These are phyloP conservation scores for Himalopsyche anomala DNA, from an alignment of 2,888 invertebrate genomes.

Conservation along the genomic window DNA sequence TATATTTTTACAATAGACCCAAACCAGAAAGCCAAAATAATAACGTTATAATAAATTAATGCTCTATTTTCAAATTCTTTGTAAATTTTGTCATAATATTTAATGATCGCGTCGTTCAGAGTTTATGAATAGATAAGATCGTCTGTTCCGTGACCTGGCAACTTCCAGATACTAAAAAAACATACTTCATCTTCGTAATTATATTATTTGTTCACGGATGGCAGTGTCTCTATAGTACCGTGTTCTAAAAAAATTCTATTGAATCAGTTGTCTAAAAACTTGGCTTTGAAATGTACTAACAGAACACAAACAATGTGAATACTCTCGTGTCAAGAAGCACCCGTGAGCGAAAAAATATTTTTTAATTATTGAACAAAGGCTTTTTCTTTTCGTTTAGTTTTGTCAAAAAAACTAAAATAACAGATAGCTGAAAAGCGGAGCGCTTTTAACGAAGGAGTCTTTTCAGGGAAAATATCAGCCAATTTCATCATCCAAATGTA, in stretches of 20 bases:
- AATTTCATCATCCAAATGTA: not conserved
- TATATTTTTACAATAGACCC: too few species aligned
- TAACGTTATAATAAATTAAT: too few species aligned
- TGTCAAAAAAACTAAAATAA: slow-evolving; percentile 14
- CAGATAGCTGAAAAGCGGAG: not conserved
- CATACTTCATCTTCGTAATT: not conserved
- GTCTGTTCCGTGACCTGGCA: too few species aligned
- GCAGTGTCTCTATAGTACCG: not conserved
- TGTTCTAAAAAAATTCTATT: not conserved
- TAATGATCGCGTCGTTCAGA: too few species aligned
- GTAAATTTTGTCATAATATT: too few species aligned
- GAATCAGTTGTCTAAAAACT: not conserved
- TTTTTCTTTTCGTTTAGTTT: not conserved
- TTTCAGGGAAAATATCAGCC: not conserved
- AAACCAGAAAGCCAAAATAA: too few species aligned
- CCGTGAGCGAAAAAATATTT: not conserved
- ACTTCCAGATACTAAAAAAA: not conserved
- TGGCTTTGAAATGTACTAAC: not conserved
- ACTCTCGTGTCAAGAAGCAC: not conserved
- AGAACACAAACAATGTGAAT: not conserved
- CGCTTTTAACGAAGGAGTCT: not conserved
- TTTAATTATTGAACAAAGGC: not conserved
- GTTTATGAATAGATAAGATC: too few species aligned
- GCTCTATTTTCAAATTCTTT: too few species aligned
- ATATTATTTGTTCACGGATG: slow-evolving; percentile 2